These are phyloP conservation scores for Lathronympha strigana DNA, from an alignment of 2,888 invertebrate species.

Conservation along the genomic window DNA sequence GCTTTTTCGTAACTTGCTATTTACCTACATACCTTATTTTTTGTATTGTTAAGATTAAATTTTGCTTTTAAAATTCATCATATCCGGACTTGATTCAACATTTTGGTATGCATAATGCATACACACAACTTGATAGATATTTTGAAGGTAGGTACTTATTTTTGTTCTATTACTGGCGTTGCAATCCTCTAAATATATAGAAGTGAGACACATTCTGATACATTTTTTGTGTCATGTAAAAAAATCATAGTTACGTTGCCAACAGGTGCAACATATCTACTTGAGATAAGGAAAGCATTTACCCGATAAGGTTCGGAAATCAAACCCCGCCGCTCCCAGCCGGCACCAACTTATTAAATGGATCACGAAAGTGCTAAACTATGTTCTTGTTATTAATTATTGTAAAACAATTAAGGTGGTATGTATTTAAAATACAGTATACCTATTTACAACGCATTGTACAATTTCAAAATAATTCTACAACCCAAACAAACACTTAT, in stretches of 20 bases:
- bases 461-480: too few relatives aligned
- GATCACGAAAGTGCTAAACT: background rate
- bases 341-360: background rate
- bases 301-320: conserved; percentile 17
- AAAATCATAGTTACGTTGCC: conserved; percentile 3
- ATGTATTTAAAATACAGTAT: too few relatives aligned
- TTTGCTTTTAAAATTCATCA: too few relatives aligned
- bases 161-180: background rate
- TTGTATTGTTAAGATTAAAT: too few relatives aligned
- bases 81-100: too few relatives aligned
- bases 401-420: too few relatives aligned
- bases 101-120: too few relatives aligned
- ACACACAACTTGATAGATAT: too few relatives aligned
- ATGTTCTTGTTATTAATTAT: background rate
- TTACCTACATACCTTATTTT: too few relatives aligned
- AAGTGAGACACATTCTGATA: background rate
- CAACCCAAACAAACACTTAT: too few relatives aligned
- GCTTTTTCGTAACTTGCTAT: too few relatives aligned
- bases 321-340: conserved; percentile 6
- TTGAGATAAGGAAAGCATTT: conserved; percentile 21
- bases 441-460: too few relatives aligned
- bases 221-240: background rate
- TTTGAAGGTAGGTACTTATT: background rate
- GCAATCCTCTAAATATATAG: background rate
- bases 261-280: conserved; percentile 18